A percentile compares a stretch with the other conserved stretches of the same genome.
Conservation (phyloP, 2,797 vertebrate genomes). For the Chaetodon trifasciatus region DNA sequence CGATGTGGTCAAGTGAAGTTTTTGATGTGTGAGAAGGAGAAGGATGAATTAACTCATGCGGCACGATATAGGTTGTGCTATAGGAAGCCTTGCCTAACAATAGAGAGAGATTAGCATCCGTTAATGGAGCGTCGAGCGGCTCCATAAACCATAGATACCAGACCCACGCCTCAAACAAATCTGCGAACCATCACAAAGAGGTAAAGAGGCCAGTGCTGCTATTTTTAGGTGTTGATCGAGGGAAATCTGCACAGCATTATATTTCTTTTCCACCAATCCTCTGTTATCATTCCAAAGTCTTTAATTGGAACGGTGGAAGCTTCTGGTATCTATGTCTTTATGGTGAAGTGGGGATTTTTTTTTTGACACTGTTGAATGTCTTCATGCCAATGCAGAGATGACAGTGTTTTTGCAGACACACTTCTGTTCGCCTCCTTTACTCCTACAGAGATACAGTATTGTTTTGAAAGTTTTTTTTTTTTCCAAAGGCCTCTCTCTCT, state of each 20-base stretch:
- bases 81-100: conserved; percentile 47
- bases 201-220: conserved; percentile 73
- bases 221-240: conserved; percentile 73
- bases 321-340: conserved; percentile 61
- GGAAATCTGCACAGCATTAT: conserved; percentile 60
- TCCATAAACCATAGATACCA: conserved; percentile 51
- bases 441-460: conserved; percentile 68
- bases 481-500: conserved; percentile 25
- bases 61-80: conserved; percentile 33
- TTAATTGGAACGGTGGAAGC: conserved; percentile 72
- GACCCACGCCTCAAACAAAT: conserved; percentile 49
- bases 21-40: conserved; percentile 37
- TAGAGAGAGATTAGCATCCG: conserved; percentile 66
- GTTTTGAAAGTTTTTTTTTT: conserved; percentile 52
- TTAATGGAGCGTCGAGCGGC: conserved; percentile 61
- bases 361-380: conserved; percentile 30
- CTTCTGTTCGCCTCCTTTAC: conserved; percentile 44
- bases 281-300: conserved; percentile 72
- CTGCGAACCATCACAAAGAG: conserved; percentile 63
- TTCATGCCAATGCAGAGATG: conserved; percentile 67
- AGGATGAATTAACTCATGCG: conserved; percentile 19
- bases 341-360: conserved; percentile 44
- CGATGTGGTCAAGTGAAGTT: conserved; percentile 26
- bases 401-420: conserved; percentile 52
- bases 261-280: conserved; percentile 63